Base-by-base conservation (phyloP, 2,113 vertebrate species). In the Nycticryphes semicollaris region DNA sequence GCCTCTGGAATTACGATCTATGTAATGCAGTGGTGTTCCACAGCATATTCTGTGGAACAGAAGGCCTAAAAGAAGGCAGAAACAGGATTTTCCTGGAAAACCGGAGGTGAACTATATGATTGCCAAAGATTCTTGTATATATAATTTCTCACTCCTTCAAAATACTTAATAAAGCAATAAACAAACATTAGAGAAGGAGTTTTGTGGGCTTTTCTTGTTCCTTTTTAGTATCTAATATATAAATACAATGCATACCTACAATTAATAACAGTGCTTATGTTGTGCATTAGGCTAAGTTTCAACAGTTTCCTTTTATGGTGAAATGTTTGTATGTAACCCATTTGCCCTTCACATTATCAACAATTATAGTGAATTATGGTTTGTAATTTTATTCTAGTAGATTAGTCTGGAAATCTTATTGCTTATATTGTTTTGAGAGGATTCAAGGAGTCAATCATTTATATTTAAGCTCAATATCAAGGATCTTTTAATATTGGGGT, bases 361-460 rank as follows among this genome's bases (percentile, higher is more conserved):
- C 94, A 84, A 81, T 78, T 66, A 22, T 5, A 53, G 9, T 51
- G 31, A 76, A 47, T 62, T 53, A 95, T 86, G 50, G 68, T 84
- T 95, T 94, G 48, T 75, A 91, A 85, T 96, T 96, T 98, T 92
- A 63, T 59, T 47, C 64, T 51, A 50, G 82, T 92, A 96, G 94
- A 96, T 92, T 88, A 81, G 72, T 84, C 53, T 84, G 66, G 45
- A 76, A 84, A 91, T 84, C n/a, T 27, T 62, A n/a, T 17, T 84
- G 7, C 82, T 81, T 78, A 76, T 94, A 83, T 92, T 90, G 31
- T 59, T 95, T 76, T 83, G 94, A 94, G 76, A 96, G 79, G 79
- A 47, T 93, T 92, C 50, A 57, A 92, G 47, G 63, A 92, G 93
- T 98, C 92, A 97, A 90, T 98, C 94, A 94, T 96, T 69, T 92